These are phyloP conservation scores for Ophiodon elongatus DNA, from an alignment of 2,113 vertebrate genomes.

Conservation along the genomic window DNA sequence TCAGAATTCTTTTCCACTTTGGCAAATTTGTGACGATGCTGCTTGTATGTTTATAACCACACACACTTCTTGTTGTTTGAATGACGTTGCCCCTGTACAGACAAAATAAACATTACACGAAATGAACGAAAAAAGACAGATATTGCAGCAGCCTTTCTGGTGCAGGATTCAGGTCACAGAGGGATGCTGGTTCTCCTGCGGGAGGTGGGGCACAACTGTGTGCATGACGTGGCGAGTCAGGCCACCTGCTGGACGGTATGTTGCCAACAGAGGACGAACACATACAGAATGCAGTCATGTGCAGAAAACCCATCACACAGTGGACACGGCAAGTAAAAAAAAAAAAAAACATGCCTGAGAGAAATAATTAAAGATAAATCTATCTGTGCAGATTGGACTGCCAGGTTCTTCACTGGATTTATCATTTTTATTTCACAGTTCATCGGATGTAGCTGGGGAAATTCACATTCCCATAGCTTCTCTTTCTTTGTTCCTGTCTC, in stretches of 20 bases:
- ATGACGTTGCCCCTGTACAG: neutral
- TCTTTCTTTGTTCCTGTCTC: neutral
- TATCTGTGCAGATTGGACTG: neutral
- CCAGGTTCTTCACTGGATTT: neutral
- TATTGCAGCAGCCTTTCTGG: conserved; percentile 16
- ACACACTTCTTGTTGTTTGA: neutral
- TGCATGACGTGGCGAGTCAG: conserved; percentile 35
- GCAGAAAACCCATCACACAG: neutral
- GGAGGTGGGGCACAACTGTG: conserved; percentile 49
- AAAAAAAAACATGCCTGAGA: neutral
- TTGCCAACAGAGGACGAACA: conserved; percentile 33
- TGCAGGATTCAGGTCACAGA: conserved; percentile 37
- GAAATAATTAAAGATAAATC: conserved; percentile 6
- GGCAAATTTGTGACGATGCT: neutral
- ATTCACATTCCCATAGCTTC: neutral
- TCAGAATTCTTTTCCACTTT: neutral
- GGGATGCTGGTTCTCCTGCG: conserved; percentile 7
- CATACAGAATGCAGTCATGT: neutral
- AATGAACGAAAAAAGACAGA: conserved; percentile 4
- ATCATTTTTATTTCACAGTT: conserved; percentile 18
- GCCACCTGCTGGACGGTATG: conserved; percentile 56
- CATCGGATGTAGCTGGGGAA: neutral
- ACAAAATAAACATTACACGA: neutral
- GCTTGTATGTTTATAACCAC: neutral
- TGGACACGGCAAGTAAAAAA: neutral